Base-by-base conservation (phyloP, 1,140 invertebrate genomes). In the Drosophila simulans region DNA sequence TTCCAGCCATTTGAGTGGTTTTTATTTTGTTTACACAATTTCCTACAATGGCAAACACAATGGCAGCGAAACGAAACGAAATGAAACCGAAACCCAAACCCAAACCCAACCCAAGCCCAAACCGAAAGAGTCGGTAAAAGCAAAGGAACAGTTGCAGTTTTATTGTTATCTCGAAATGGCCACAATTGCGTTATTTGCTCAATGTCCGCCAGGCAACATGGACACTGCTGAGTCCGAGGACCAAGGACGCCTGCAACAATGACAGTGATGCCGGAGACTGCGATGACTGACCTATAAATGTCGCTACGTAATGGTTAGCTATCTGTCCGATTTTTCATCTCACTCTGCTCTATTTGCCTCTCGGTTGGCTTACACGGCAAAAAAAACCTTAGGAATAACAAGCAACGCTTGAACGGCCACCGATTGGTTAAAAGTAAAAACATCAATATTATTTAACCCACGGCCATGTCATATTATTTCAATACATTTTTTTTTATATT, bases 161-260 rank as follows among this genome's bases (percentile, higher is more conserved):
- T 88, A 86, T 86, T 88, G 83, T 88, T 82, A 86, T 88, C 83
- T 86, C 25, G 55, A 83, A 88, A 88, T 86, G 79, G 80, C 79
- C 83, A 88, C 71, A 89, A 89, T 83, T 79, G 65, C 76, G 84
- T 80, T 86, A 80, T 86, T 89, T 86, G 79, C 70, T 69, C 65
- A 88, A 78, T 76, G 83, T 72, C 66, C 75, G 74, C 58, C 51
- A 37, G 43, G 56, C 35, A 57, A 49, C 42, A 34, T 20, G 45
- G 53, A 58, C 48, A 45, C 22, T 65, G 60, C 15, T 20, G 59
- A 49, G 59, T 49, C 25, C 51, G n/a, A 37, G 52, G 35, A 70
- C 55, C 75, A 54, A 60, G 37, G 55, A 66, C 57, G 40, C 45
- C 57, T 54, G 52, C 46, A 55, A 52, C 68, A 71, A 71, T 73